These are phyloP conservation scores for Toxotes jaculatrix DNA, from an alignment of 2,113 vertebrate species.

Conservation along the genomic window DNA sequence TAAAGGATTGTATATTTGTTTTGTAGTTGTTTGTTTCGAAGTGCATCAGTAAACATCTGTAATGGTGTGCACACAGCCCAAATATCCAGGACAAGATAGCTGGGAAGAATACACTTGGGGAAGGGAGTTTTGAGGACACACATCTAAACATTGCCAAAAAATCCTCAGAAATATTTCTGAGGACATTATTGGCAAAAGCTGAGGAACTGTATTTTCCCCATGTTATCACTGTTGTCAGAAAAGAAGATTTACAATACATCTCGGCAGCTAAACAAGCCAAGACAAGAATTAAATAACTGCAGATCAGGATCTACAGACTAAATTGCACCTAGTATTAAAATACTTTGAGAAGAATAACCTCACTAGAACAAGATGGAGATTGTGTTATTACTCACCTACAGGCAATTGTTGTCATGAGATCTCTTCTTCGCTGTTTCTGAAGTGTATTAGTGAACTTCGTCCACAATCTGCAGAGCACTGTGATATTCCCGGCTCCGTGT, in stretches of 20 bases:
- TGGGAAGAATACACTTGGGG: background rate
- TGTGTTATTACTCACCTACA: background rate
- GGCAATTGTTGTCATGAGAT: background rate
- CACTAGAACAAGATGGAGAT: background rate
- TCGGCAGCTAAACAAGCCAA: background rate
- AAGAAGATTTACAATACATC: background rate
- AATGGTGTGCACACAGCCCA: background rate
- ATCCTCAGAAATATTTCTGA: slow-evolving; percentile 2
- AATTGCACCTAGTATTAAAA: background rate
- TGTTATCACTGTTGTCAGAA: background rate
- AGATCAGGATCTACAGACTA: background rate
- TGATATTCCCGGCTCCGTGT: background rate
- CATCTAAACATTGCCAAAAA: slow-evolving; percentile 2
- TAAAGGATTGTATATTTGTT: too few relatives aligned
- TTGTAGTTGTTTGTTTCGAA: too few relatives aligned
- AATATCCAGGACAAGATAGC: slow-evolving; percentile 23
- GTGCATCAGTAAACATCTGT: background rate
- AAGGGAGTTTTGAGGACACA: background rate
- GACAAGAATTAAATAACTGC: background rate
- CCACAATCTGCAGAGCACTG: background rate
- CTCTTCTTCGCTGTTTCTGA: background rate
- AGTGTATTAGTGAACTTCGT: background rate
- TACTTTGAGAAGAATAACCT: background rate
- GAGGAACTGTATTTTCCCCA: background rate
- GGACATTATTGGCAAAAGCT: background rate